phyloP scores from a whole-genome alignment of 1,140 invertebrate genomes.

The Pomacea maculata region DNA sequence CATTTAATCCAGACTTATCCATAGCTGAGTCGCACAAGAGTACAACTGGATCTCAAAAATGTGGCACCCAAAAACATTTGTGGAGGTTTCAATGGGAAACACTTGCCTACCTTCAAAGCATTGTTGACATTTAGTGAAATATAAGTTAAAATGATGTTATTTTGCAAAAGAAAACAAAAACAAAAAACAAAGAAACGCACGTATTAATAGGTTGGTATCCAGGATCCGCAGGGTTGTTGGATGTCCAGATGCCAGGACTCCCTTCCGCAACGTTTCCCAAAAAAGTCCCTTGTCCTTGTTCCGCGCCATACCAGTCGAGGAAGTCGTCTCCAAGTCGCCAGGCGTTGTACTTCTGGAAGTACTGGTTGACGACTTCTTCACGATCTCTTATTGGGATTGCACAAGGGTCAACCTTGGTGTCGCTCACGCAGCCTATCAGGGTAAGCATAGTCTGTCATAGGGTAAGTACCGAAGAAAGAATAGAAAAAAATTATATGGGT shows the following conservation, averaged over 20 bases:
- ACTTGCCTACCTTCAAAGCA: background rate
- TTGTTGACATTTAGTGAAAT: background rate
- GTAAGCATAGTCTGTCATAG: too few species aligned
- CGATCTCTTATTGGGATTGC: constrained; percentile 61
- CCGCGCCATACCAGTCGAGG: constrained; percentile 66
- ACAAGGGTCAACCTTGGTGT: constrained; percentile 54
- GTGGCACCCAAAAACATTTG: background rate
- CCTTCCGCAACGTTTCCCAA: constrained; percentile 55
- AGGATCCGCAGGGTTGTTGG: constrained; percentile 46
- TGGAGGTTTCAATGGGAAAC: background rate
- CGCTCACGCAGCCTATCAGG: constrained; percentile 17
- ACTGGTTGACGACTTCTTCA: constrained; percentile 34
- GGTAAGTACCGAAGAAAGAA: too few species aligned
- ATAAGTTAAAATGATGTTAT: background rate
- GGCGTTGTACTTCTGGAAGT: constrained; percentile 54
- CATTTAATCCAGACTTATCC: too few species aligned
- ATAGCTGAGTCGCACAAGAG: too few species aligned
- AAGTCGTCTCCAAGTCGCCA: constrained; percentile 63
- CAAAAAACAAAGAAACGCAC: constrained; percentile 29
- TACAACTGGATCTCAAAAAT: background rate
- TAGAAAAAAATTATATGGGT: too few species aligned
- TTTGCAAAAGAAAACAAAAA: background rate
- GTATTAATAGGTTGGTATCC: constrained; percentile 38
- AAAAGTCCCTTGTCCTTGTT: constrained; percentile 60
- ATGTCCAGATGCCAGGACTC: constrained; percentile 66